Evolutionary conservation across 1,140 invertebrate species (phyloP).

Genomic region (Rhopalosiphum padi): DNA sequence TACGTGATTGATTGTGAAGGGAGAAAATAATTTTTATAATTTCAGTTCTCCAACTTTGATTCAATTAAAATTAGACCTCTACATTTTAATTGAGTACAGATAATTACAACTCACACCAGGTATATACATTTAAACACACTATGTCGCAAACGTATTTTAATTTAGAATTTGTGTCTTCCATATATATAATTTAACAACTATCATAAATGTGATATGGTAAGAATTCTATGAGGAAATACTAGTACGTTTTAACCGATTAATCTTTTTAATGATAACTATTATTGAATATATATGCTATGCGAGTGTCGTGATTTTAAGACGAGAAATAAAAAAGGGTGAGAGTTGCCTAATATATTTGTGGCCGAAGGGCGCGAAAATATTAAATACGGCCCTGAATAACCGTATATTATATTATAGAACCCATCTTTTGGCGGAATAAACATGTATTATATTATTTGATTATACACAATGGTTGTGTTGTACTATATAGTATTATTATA

Average conservation of each 20-base stretch:
- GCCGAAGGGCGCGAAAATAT: neutral
- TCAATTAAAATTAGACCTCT: neutral
- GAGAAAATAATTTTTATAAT: neutral
- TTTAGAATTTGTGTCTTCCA: neutral
- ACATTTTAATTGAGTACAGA: neutral
- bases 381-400: neutral
- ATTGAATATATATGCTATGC: neutral
- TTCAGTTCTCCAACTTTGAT: neutral
- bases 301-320: neutral
- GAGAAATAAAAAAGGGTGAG: neutral
- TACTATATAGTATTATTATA: neutral
- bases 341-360: neutral
- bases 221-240: neutral
- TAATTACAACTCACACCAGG: neutral
- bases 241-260: neutral
- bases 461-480: neutral
- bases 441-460: neutral
- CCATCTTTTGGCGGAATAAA: neutral
- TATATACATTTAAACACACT: neutral
- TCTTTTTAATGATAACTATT: neutral
- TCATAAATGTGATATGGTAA: neutral
- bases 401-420: neutral
- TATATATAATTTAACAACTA: neutral
- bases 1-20: neutral
- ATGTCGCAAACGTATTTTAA: neutral